Percentiles rank a stretch among this genome's conserved stretches.
These are phyloP conservation scores for Drosophila phalerata DNA, from an alignment of 2,888 invertebrate species.

Conservation along the genomic window DNA sequence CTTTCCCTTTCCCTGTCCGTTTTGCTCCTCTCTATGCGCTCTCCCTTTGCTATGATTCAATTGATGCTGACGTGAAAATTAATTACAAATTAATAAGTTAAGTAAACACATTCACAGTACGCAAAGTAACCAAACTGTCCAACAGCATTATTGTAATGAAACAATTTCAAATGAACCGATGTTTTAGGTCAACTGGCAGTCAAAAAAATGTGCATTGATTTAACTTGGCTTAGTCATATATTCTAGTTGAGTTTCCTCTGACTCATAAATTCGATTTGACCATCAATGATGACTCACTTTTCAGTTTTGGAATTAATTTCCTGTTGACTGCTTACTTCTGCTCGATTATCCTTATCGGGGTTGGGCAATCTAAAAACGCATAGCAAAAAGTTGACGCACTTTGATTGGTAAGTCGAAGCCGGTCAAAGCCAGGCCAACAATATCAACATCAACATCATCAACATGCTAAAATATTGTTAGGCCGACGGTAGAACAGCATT, in stretches of 20 bases:
- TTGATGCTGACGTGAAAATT: conserved; percentile 54
- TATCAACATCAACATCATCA: conserved; percentile 23
- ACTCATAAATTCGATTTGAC: conserved; percentile 4
- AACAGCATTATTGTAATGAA: background rate
- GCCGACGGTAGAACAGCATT: conserved; percentile 27
- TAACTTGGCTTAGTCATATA: background rate
- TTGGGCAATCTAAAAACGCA: conserved; percentile 15
- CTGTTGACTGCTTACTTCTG: conserved; percentile 29
- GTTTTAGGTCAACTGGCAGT: conserved; percentile 1
- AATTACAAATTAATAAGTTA: conserved; percentile 76
- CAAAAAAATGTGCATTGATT: conserved; percentile 2
- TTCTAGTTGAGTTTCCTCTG: background rate
- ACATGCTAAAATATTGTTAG: conserved; percentile 25
- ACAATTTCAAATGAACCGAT: background rate
- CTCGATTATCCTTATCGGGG: conserved; percentile 30
- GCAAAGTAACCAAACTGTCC: conserved; percentile 3
- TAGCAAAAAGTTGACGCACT: conserved; percentile 27
- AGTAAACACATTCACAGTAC: conserved; percentile 44
- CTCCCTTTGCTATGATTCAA: conserved; percentile 4
- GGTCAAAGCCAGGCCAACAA: conserved; percentile 9
- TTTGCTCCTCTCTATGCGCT: background rate
- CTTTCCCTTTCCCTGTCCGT: background rate
- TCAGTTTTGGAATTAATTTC: conserved; percentile 47
- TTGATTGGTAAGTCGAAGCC: conserved; percentile 41
- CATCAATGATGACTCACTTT: conserved; percentile 8